phyloP scores from a whole-genome alignment of 2,113 vertebrate genomes.

The Neogale vison region DNA sequence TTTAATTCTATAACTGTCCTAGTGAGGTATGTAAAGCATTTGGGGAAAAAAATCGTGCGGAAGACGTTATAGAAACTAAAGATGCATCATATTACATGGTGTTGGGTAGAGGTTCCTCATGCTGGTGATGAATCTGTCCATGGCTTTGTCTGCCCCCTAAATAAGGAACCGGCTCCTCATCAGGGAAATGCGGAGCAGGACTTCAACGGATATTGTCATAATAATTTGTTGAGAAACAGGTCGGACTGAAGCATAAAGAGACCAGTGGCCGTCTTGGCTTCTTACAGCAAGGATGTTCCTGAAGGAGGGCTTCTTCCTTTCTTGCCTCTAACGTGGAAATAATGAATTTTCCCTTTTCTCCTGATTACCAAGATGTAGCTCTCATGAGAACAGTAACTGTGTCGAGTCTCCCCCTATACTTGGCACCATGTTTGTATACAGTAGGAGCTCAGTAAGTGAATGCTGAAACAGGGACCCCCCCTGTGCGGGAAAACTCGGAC shows the following conservation, averaged over 20 bases:
- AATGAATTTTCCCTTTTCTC: not conserved
- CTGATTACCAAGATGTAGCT: not conserved
- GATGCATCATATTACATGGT: not conserved
- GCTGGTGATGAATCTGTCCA: not conserved
- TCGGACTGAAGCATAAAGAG: not conserved
- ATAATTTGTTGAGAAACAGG: not conserved
- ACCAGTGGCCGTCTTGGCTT: not conserved
- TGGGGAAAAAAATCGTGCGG: constrained; percentile 66
- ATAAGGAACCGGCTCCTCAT: not conserved
- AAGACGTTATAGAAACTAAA: constrained; percentile 70
- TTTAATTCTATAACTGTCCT: constrained; percentile 79
- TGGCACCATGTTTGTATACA: not conserved
- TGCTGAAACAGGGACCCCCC: not conserved
- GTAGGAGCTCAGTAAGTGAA: not conserved
- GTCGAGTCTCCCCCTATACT: too few relatives aligned
- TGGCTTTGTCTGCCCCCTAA: not conserved
- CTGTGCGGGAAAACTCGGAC: not conserved
- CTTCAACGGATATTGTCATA: not conserved
- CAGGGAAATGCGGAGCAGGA: not conserved
- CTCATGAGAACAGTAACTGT: not conserved
- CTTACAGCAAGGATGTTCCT: not conserved
- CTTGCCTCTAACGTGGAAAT: not conserved
- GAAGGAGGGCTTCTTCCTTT: not conserved
- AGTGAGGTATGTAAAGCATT: constrained; percentile 76
- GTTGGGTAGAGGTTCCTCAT: not conserved